Evolutionary conservation across 2,797 vertebrate genomes (phyloP).

Genomic region (Spondyliosoma cantharus): DNA sequence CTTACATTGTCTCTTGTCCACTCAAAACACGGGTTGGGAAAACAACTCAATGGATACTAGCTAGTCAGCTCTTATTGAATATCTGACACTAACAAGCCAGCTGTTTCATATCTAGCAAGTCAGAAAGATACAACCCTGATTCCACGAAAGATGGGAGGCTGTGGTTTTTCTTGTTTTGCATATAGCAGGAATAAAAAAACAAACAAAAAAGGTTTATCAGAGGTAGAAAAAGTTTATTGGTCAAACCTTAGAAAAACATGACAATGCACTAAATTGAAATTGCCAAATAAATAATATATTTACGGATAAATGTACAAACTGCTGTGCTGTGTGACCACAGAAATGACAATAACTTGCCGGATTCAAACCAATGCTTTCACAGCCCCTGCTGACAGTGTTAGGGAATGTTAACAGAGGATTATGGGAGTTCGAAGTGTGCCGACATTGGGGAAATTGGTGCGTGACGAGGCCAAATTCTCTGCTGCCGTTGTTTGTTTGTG

Average conservation of each 20-base stretch:
- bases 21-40: no score
- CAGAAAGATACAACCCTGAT: no score
- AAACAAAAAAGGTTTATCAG: no score
- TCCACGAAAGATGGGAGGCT: no score
- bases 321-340: conserved; percentile 7
- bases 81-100: no score
- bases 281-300: conserved; percentile 6
- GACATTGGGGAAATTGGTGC: conserved; percentile 47
- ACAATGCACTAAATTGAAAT: not conserved
- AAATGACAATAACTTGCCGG: conserved; percentile 7
- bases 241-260: not conserved
- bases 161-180: no score
- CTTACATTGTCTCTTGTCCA: no score
- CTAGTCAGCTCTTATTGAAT: no score
- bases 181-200: no score
- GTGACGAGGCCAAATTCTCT: conserved; percentile 48
- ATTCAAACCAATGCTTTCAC: conserved; percentile 29
- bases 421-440: conserved; percentile 43
- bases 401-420: conserved; percentile 61
- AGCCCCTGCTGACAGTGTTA: conserved; percentile 38
- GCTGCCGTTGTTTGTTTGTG: conserved; percentile 48
- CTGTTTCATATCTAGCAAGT: no score
- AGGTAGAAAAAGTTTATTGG: not conserved
- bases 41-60: no score
- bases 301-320: conserved; percentile 18